Conservation (phyloP, 2,797 vertebrate genomes). For the Takifugu ocellatus region DNA sequence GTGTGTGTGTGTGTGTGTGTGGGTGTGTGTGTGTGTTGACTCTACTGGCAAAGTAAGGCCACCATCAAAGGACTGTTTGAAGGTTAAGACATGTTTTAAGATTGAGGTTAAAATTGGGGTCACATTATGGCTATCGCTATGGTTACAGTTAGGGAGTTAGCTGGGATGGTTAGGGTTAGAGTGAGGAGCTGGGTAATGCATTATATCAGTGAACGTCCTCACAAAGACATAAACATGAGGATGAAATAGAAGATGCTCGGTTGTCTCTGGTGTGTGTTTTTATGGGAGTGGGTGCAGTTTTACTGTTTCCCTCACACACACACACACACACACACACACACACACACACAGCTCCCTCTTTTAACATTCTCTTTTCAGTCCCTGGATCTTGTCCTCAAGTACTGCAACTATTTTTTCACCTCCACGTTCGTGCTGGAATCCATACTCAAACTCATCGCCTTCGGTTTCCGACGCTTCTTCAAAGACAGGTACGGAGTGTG, state of each 20-base stretch:
- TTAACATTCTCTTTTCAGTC: conserved; percentile 75
- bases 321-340: conserved; percentile 2
- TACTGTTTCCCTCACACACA: background rate
- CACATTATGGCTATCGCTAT: no score
- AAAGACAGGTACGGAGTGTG: conserved; percentile 86
- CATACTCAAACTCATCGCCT: conserved; percentile 91
- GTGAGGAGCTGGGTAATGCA: no score
- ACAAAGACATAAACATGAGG: no score
- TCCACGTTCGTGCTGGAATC: conserved; percentile 95
- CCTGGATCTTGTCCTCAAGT: conserved; percentile 92
- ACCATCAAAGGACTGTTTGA: no score
- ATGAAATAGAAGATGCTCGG: conserved; percentile 20
- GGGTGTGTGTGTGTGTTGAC: no score
- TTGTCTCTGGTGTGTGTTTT: conserved; percentile 24
- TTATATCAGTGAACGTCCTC: no score
- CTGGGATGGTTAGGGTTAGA: no score
- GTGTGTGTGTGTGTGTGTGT: no score
- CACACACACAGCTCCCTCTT: conserved; percentile 16
- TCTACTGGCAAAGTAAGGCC: no score
- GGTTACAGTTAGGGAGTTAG: no score
- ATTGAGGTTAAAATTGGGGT: no score
- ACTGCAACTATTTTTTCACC: conserved; percentile 99
- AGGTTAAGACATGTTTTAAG: no score
- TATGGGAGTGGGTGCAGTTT: conserved; percentile 28
- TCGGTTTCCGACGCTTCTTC: conserved; percentile 95